Percentiles rank a stretch among this genome's conserved stretches.
Conservation (phyloP, 1,140 invertebrate species). For the Ceratina japonica region DNA sequence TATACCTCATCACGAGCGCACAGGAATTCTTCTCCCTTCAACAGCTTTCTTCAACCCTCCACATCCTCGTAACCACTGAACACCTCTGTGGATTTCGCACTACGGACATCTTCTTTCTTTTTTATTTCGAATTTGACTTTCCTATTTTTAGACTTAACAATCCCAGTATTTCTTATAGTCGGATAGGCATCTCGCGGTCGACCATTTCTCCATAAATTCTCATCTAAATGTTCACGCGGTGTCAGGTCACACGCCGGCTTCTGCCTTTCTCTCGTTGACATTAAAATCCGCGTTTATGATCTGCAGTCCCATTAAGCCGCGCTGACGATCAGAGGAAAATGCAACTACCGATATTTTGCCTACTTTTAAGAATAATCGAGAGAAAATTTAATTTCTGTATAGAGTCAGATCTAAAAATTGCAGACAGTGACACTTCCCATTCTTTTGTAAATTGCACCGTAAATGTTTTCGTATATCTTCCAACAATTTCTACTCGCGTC, state of each 20-base stretch:
- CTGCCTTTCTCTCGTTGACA: constrained; percentile 52
- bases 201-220: constrained; percentile 40
- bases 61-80: neutral
- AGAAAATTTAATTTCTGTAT: no score
- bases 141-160: neutral
- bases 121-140: no score
- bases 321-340: neutral
- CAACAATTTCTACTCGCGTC: neutral
- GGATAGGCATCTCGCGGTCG: neutral
- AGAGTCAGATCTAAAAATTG: no score
- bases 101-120: no score
- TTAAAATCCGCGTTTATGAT: constrained; percentile 52
- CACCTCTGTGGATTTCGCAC: neutral
- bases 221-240: constrained; percentile 1
- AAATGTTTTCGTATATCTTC: neutral
- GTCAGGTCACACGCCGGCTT: constrained; percentile 30
- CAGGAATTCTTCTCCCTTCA: neutral
- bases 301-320: constrained; percentile 22
- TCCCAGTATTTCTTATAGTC: neutral
- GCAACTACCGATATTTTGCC: no score
- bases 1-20: no score
- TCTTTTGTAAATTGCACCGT: no score
- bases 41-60: neutral
- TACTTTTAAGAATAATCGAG: no score
- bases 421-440: no score